Conservation (phyloP, 2,113 vertebrate genomes). For the Symphodus melops region DNA sequence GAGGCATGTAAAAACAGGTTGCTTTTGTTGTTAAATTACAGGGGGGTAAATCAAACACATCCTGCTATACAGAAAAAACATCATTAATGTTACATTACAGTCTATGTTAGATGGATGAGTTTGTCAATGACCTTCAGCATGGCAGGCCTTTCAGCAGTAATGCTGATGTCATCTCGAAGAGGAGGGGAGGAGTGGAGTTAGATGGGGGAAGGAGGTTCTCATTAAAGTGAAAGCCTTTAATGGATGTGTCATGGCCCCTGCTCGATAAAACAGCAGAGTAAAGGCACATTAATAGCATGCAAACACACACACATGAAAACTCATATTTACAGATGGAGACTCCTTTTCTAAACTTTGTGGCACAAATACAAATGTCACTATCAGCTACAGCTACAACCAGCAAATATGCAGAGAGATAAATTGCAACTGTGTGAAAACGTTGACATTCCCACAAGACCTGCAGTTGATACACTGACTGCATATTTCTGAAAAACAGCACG, state of each 20-base stretch:
- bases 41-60: background rate
- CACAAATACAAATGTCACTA: background rate
- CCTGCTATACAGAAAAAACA: background rate
- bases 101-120: background rate
- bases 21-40: background rate
- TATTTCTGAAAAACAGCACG: constrained; percentile 6
- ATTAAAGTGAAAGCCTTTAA: constrained; percentile 57
- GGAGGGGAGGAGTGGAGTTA: background rate
- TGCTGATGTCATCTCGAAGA: constrained; percentile 42
- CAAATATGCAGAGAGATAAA: background rate
- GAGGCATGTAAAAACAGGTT: background rate
- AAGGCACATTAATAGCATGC: constrained; percentile 25
- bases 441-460: constrained; percentile 7
- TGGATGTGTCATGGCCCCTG: constrained; percentile 14
- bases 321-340: background rate
- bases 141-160: constrained; percentile 7
- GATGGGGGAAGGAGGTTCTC: constrained; percentile 9
- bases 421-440: background rate
- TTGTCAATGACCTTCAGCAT: constrained; percentile 32
- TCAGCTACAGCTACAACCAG: background rate
- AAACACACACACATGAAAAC: background rate
- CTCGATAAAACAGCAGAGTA: constrained; percentile 41
- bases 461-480: background rate
- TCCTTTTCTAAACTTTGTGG: background rate
- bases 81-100: constrained; percentile 1